Percentiles rank a stretch among this genome's conserved stretches.
Evolutionary conservation across 2,113 vertebrate species (phyloP).

Genomic region (Myotis lucifugus): DNA sequence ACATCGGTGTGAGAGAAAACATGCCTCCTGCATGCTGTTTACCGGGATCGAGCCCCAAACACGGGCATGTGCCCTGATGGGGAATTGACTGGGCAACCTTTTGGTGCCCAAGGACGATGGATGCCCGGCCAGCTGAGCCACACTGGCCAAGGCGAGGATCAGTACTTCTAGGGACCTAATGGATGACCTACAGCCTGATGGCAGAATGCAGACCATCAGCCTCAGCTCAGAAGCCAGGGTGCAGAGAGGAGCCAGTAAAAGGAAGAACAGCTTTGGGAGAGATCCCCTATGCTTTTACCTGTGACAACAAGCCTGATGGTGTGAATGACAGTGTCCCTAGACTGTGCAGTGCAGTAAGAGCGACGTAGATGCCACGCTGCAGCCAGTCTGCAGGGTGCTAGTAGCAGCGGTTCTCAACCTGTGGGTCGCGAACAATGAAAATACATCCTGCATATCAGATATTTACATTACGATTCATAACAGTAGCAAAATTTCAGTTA

Average conservation of each 20-base stretch:
- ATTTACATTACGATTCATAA: no score
- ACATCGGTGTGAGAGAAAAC: not conserved
- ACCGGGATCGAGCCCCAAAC: not conserved
- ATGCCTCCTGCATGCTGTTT: not conserved
- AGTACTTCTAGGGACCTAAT: not conserved
- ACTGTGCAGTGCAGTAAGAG: not conserved
- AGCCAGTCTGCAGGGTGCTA: not conserved
- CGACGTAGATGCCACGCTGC: not conserved
- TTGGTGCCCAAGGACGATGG: not conserved
- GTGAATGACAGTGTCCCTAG: not conserved
- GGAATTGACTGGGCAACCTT: not conserved
- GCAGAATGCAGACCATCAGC: not conserved
- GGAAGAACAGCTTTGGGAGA: conserved; percentile 20
- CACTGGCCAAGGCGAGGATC: not conserved
- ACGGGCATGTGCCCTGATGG: not conserved
- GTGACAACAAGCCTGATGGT: not conserved
- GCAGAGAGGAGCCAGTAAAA: not conserved
- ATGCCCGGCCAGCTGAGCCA: not conserved
- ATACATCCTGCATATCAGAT: no score
- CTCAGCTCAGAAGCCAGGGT: not conserved
- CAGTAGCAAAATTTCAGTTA: no score
- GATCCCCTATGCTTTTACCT: not conserved
- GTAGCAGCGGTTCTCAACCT: not conserved
- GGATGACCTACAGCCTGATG: not conserved
- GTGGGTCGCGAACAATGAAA: no score